Base-by-base conservation (phyloP, 2,113 vertebrate species). In the Paradisaea rubra region DNA sequence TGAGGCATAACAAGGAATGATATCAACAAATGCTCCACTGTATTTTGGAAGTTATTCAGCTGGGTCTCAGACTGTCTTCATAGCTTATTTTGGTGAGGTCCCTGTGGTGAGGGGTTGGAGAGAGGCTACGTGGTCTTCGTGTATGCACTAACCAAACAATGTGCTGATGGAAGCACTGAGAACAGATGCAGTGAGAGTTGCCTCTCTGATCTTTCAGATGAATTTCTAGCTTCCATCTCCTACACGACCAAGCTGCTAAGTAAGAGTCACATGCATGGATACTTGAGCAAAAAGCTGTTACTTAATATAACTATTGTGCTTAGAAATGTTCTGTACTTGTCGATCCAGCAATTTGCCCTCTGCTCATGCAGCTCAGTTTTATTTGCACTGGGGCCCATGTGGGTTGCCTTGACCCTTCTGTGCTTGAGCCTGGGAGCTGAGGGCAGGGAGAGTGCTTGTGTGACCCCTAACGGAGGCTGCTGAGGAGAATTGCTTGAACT, bases 291-390 rank as follows among this genome's bases (percentile, higher is more conserved):
- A 95, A 96, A 91, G 21, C 80, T 78, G 72, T 92, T 93, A 56
- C 82, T 95, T 95, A 91, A 88, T 88, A 53, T 93, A 95, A 64
- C 88, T 81, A 17, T 93, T 91, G 77, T 91, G 54, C 65, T 84
- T 60, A 5, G 33, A 91, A 90, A 39, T 70, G 54, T 86, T 78
- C 42, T 59, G 39, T 93, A 13, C 81, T 88, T 78, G 86, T 69
- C 0, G 2, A 39, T 78, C 13, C 13, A 1, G 76, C 64, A 27
- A 1, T 47, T 82, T 86, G 83, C 80, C 76, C 88, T 86, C 35
- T 78, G 82, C 52, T 91, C 27, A 0, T 8, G 64, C 76, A 70
- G 76, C 77, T 86, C 3, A 0, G 27, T 53, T 77, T 42, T 81
- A 8, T 88, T 94, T 92, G 88, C 33, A 0, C 54, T 54, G 81